Percentiles rank a stretch among this genome's conserved stretches.
phyloP scores from a whole-genome alignment of 2,888 invertebrate species.

The Agrotis clavis region DNA sequence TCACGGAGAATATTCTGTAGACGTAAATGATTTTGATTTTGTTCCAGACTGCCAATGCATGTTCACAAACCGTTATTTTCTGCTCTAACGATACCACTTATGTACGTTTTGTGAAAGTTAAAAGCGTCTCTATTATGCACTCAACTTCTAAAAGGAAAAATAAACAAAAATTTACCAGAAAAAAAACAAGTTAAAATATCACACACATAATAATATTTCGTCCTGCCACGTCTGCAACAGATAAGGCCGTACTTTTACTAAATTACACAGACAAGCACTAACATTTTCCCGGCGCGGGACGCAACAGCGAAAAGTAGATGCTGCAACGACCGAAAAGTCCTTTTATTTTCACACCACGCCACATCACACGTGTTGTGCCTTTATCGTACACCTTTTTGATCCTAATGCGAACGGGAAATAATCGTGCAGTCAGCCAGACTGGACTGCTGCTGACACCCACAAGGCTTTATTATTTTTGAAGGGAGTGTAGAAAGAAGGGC shows the following conservation, averaged over 20 bases:
- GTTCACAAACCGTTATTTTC: conserved; percentile 24
- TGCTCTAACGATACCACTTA: background rate
- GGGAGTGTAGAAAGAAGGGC: conserved; percentile 69
- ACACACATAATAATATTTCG: conserved; percentile 43
- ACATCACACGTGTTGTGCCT: conserved; percentile 20
- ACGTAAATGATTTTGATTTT: conserved; percentile 60
- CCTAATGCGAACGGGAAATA: conserved; percentile 59
- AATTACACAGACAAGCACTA: conserved; percentile 58
- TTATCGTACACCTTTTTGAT: conserved; percentile 54
- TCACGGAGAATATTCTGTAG: conserved; percentile 60
- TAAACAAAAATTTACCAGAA: conserved; percentile 8
- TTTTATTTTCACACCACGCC: conserved; percentile 39
- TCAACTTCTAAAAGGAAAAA: conserved; percentile 17
- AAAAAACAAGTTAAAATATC: conserved; percentile 18
- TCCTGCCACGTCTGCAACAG: conserved; percentile 41
- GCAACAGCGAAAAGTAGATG: conserved; percentile 27
- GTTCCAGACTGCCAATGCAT: conserved; percentile 31
- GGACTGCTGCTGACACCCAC: conserved; percentile 49
- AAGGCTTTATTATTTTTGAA: conserved; percentile 64
- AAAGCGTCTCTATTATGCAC: conserved; percentile 3
- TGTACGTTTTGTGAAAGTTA: conserved; percentile 19
- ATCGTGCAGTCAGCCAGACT: conserved; percentile 56
- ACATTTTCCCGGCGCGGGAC: conserved; percentile 32
- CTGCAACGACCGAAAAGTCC: conserved; percentile 36
- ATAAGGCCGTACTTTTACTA: conserved; percentile 54